phyloP scores from a whole-genome alignment of 2,113 vertebrate genomes.

The Mobula birostris region DNA sequence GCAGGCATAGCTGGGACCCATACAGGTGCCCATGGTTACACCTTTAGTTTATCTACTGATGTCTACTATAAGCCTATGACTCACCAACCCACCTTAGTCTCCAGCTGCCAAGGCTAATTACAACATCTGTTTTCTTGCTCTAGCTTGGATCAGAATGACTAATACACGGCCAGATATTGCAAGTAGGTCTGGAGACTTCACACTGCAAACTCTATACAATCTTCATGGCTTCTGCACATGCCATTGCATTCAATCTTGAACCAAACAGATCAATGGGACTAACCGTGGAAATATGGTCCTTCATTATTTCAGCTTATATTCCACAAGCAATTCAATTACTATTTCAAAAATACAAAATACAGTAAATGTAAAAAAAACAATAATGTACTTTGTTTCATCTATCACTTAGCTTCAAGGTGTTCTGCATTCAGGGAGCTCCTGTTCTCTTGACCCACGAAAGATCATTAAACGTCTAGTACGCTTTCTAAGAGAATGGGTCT shows the following conservation, averaged over 20 bases:
- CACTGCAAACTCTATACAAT: not conserved
- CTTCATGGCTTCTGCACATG: not conserved
- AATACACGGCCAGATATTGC: not conserved
- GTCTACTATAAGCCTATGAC: too few relatives aligned
- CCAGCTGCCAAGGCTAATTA: not conserved
- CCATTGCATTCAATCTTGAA: not conserved
- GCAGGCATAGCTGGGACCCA: too few relatives aligned
- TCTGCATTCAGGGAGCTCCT: not conserved
- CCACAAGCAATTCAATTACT: too few relatives aligned
- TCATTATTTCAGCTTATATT: not conserved
- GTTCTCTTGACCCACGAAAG: not conserved
- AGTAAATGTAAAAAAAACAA: not conserved
- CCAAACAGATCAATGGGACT: not conserved
- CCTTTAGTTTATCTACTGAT: too few relatives aligned
- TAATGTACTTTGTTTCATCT: too few relatives aligned
- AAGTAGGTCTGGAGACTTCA: not conserved
- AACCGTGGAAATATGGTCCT: not conserved
- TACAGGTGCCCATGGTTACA: too few relatives aligned
- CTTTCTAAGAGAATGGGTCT: not conserved
- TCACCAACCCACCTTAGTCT: not conserved
- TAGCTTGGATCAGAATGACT: not conserved
- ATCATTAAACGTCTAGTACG: too few relatives aligned
- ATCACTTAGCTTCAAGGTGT: not conserved
- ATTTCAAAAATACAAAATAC: not conserved
- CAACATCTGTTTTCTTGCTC: not conserved